phyloP scores from a whole-genome alignment of 2,797 vertebrate genomes.

The Ctenosaura bakeri region DNA sequence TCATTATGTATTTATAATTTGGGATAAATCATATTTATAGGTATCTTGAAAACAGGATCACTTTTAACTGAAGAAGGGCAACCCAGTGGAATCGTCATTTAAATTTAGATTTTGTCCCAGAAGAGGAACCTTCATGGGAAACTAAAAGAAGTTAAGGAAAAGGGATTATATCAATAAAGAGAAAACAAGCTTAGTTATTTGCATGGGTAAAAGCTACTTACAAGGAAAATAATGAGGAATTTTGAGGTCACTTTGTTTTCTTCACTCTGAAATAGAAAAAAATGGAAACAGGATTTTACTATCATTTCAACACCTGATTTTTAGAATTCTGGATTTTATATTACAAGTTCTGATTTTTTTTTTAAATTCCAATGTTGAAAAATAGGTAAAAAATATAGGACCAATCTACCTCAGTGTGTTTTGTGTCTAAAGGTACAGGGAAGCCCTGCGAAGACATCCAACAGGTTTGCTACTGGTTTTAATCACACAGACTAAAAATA shows the following conservation, averaged over 20 bases:
- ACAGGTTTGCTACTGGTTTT: conserved; percentile 56
- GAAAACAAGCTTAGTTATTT: conserved; percentile 2
- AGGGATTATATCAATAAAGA: conserved; percentile 28
- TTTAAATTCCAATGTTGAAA: conserved; percentile 39
- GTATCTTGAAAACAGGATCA: neutral
- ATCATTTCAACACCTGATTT: conserved; percentile 52
- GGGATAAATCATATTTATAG: neutral
- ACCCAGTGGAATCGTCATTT: neutral
- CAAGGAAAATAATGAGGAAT: neutral
- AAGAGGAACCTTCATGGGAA: neutral
- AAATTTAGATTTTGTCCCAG: conserved; percentile 29
- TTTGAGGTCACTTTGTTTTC: conserved; percentile 55
- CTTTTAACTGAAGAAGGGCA: neutral
- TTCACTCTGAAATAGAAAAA: conserved; percentile 49
- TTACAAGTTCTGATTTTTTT: conserved; percentile 52
- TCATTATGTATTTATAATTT: neutral
- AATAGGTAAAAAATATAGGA: conserved; percentile 20
- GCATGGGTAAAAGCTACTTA: conserved; percentile 35
- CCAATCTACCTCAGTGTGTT: conserved; percentile 47
- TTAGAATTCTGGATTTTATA: conserved; percentile 56
- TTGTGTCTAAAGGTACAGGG: conserved; percentile 64
- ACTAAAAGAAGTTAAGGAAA: neutral
- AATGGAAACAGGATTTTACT: conserved; percentile 45
- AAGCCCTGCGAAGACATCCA: conserved; percentile 2
- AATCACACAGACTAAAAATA: conserved; percentile 69